Conservation (phyloP, 2,113 vertebrate species). For the Sitta europaea region DNA sequence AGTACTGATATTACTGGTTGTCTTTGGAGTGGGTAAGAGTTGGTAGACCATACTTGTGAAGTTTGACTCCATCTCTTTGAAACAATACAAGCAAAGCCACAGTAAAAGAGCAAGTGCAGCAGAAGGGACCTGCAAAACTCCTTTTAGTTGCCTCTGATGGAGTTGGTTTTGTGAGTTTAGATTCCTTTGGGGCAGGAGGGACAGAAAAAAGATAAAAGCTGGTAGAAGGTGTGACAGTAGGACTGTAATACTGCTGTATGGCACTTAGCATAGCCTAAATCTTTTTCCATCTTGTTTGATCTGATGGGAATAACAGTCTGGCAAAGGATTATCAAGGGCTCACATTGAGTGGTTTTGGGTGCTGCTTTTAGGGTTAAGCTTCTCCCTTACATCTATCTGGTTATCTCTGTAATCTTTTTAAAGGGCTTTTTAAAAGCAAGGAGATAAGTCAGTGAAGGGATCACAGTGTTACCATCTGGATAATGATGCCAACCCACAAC, state of each 20-base stretch:
- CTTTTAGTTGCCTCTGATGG: neutral
- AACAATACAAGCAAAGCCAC: neutral
- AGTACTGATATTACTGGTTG: neutral
- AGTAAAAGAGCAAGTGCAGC: neutral
- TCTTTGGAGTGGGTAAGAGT: neutral
- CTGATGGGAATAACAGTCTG: neutral
- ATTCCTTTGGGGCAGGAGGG: neutral
- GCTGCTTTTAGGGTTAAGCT: constrained; percentile 6
- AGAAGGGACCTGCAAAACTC: neutral
- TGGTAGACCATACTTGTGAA: neutral
- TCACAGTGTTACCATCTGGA: constrained; percentile 37
- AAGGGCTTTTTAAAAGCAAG: constrained; percentile 27
- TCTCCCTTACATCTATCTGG: constrained; percentile 29
- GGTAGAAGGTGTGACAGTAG: neutral
- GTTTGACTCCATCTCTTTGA: neutral
- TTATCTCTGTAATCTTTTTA: constrained; percentile 25
- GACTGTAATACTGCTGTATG: neutral
- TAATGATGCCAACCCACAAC: constrained; percentile 19
- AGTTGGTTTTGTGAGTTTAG: neutral
- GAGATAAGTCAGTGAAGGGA: neutral
- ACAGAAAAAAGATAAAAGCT: neutral
- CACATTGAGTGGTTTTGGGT: neutral
- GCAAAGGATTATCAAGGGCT: constrained; percentile 2
- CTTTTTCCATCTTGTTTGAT: constrained; percentile 12
- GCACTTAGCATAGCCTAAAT: neutral